Percentiles rank a stretch among this genome's conserved stretches.
Conservation (phyloP, 1,140 invertebrate species). For the Drosophila pachea region DNA sequence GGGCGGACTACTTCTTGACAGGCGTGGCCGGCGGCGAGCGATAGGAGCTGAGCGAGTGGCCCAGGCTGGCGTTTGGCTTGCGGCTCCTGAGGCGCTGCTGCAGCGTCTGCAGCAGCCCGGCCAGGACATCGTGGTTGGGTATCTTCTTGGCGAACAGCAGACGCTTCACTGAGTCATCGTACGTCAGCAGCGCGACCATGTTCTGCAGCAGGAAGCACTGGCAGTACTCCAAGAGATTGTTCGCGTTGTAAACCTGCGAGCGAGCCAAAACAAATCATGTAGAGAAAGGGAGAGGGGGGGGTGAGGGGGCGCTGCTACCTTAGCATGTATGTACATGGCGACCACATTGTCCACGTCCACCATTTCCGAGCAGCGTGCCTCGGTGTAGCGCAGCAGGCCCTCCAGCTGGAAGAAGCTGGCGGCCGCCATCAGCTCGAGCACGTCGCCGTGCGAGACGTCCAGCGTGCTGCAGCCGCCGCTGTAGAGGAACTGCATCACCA, state of each 20-base stretch:
- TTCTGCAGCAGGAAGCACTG: constrained; percentile 95
- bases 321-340: constrained; percentile 95
- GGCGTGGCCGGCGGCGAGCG: constrained; percentile 62
- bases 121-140: constrained; percentile 93
- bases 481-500: constrained; percentile 96
- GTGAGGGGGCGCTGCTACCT: constrained; percentile 80
- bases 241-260: constrained; percentile 90
- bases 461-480: constrained; percentile 90
- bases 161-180: constrained; percentile 93
- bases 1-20: constrained; percentile 59
- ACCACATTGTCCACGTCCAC: constrained; percentile 93
- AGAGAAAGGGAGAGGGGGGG: not conserved
- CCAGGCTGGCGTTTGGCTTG: constrained; percentile 54
- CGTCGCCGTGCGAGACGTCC: constrained; percentile 88
- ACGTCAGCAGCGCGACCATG: constrained; percentile 94
- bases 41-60: constrained; percentile 56
- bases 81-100: constrained; percentile 87
- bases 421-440: constrained; percentile 93
- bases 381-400: constrained; percentile 90
- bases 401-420: constrained; percentile 95
- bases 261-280: not conserved
- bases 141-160: constrained; percentile 93
- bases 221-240: constrained; percentile 91
- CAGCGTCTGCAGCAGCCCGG: constrained; percentile 87
- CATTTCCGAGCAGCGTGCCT: constrained; percentile 89